Evolutionary conservation across 2,797 vertebrate species (phyloP).

Genomic region (Xiphorhynchus erythropygius): DNA sequence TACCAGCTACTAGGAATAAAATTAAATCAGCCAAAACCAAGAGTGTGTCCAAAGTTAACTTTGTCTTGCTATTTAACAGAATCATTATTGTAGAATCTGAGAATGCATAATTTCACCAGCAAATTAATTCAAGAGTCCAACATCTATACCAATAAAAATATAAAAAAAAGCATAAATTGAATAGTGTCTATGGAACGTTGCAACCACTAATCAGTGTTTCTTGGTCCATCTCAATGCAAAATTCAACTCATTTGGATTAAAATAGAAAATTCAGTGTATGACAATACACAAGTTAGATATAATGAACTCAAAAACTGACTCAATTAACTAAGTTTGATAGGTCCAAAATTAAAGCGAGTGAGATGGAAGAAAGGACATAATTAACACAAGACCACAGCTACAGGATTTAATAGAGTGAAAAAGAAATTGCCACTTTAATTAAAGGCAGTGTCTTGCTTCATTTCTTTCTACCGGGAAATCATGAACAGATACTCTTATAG

Average conservation of each 20-base stretch:
- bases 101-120: background rate
- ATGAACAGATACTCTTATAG: background rate
- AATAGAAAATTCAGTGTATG: background rate
- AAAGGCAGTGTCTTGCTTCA: background rate
- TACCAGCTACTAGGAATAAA: background rate
- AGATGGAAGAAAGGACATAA: background rate
- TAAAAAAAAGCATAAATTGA: background rate
- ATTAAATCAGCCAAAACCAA: background rate
- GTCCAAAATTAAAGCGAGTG: background rate
- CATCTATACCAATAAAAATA: background rate
- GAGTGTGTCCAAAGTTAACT: background rate
- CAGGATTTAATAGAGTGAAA: background rate
- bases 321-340: background rate
- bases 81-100: background rate
- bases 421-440: constrained; percentile 18
- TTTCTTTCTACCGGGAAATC: background rate
- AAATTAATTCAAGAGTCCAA: background rate
- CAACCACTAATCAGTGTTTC: background rate
- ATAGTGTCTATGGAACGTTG: background rate
- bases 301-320: background rate
- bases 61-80: background rate
- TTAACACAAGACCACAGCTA: background rate
- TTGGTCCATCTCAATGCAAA: background rate
- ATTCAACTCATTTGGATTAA: background rate
- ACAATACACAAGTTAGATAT: background rate